These are phyloP conservation scores for Vandiemenella viatica DNA, from an alignment of 2,888 invertebrate species.

Conservation along the genomic window DNA sequence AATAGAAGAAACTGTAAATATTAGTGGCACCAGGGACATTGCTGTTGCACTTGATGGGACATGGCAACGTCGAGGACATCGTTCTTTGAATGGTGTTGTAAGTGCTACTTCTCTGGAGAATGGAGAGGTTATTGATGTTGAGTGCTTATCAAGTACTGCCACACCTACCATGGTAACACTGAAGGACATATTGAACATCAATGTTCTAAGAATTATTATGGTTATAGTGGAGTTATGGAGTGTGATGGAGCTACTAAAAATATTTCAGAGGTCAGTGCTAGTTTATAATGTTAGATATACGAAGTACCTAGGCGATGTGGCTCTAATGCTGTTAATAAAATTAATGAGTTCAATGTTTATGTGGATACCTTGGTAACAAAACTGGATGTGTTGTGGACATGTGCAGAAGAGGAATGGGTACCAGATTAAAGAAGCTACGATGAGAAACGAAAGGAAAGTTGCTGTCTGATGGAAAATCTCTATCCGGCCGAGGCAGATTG, in stretches of 20 bases:
- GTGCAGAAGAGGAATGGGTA: too few relatives aligned
- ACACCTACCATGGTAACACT: too few relatives aligned
- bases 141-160: too few relatives aligned
- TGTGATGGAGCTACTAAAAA: neutral
- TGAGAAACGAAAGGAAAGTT: too few relatives aligned
- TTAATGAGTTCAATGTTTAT: neutral
- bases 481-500: too few relatives aligned
- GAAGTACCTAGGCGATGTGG: neutral
- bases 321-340: neutral
- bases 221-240: neutral
- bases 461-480: too few relatives aligned
- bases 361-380: too few relatives aligned
- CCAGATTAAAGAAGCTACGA: too few relatives aligned
- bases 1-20: too few relatives aligned
- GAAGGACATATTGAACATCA: too few relatives aligned
- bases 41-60: neutral
- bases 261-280: neutral
- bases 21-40: neutral
- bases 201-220: too few relatives aligned
- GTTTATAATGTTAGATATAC: neutral
- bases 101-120: neutral
- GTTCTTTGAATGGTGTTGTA: conserved; percentile 3
- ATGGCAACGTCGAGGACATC: neutral
- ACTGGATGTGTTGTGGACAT: too few relatives aligned
- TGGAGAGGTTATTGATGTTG: neutral